These are phyloP conservation scores for Sciurus niger DNA, from an alignment of 2,113 vertebrate species.

Conservation along the genomic window DNA sequence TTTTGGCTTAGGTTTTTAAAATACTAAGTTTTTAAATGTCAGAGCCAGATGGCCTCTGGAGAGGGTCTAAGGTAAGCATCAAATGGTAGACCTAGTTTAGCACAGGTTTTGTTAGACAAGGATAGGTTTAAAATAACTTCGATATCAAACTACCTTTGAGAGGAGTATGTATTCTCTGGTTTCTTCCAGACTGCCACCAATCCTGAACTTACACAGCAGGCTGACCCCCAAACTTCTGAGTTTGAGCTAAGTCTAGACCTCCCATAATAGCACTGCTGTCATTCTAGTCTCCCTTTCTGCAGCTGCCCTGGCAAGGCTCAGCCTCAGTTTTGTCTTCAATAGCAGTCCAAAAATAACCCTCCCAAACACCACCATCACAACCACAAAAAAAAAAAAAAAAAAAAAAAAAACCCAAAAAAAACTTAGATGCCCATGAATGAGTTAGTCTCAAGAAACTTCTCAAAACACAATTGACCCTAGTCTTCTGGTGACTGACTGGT, in stretches of 20 bases:
- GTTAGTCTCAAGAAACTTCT: background rate
- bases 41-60: background rate
- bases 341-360: background rate
- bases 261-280: background rate
- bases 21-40: background rate
- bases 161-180: background rate
- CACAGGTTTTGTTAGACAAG: background rate
- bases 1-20: conserved; percentile 36
- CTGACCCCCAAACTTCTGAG: background rate
- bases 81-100: background rate
- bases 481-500: conserved; percentile 28
- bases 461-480: background rate
- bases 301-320: background rate
- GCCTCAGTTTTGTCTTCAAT: conserved; percentile 23
- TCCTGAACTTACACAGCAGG: background rate
- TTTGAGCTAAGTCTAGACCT: background rate
- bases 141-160: background rate
- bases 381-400: background rate
- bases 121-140: conserved; percentile 53
- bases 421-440: background rate
- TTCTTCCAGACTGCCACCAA: background rate
- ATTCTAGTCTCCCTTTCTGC: background rate
- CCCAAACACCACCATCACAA: background rate
- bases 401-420: background rate
- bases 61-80: background rate